Conservation (phyloP, 2,888 invertebrate genomes). For the Drosophila eohydei region DNA sequence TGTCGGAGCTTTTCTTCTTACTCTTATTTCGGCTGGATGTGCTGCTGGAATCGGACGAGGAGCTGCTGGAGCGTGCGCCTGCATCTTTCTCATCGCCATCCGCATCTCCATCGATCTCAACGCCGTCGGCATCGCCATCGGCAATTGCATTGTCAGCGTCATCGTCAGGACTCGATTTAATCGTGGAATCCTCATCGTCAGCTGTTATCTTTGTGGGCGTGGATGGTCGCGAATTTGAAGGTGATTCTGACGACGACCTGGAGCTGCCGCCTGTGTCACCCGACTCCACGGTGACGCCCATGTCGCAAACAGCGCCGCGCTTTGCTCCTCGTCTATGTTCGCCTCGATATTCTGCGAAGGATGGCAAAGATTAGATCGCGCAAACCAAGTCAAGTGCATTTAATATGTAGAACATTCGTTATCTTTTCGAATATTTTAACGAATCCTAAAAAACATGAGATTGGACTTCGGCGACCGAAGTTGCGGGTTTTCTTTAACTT, state of each 20-base stretch:
- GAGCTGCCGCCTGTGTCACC: conserved; percentile 84
- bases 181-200: conserved; percentile 7
- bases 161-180: conserved; percentile 10
- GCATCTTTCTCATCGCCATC: neutral
- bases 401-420: conserved; percentile 1
- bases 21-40: conserved; percentile 70
- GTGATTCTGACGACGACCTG: conserved; percentile 85
- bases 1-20: conserved; percentile 65
- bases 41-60: conserved; percentile 77
- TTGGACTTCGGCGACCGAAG: conserved; percentile 24
- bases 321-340: conserved; percentile 1
- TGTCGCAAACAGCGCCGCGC: conserved; percentile 10
- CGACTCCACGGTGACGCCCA: conserved; percentile 74
- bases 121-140: neutral
- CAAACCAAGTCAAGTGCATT: neutral
- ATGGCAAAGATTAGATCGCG: conserved; percentile 37
- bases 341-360: conserved; percentile 40
- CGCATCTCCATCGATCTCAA: neutral
- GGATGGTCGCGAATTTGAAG: conserved; percentile 83
- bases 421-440: conserved; percentile 1
- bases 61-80: conserved; percentile 40
- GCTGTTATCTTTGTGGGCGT: conserved; percentile 60
- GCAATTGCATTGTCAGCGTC: neutral
- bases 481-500: neutral
- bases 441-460: conserved; percentile 14